Percentiles rank a stretch among this genome's conserved stretches.
Evolutionary conservation across 2,113 vertebrate genomes (phyloP).

Genomic region (Periophthalmus modestus): DNA sequence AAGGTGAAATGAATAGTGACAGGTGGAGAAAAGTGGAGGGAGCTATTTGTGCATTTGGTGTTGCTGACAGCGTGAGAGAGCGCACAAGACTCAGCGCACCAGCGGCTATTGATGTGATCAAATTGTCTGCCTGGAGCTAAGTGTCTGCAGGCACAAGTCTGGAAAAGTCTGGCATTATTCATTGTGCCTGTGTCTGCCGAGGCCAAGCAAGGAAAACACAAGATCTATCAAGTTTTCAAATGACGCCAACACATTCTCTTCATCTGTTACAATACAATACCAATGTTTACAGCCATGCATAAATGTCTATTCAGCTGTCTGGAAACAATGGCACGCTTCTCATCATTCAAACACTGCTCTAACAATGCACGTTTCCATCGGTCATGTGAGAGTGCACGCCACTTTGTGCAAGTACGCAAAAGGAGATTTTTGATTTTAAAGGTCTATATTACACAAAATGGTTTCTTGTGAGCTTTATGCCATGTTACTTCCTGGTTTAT

Average conservation of each 20-base stretch:
- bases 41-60: conserved; percentile 34
- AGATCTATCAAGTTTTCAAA: conserved; percentile 48
- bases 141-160: conserved; percentile 21
- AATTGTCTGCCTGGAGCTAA: conserved; percentile 46
- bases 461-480: no score
- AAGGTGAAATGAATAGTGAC: conserved; percentile 27
- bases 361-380: conserved; percentile 43
- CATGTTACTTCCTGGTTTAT: no score
- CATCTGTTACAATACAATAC: conserved; percentile 37
- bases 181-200: conserved; percentile 17
- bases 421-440: conserved; percentile 24
- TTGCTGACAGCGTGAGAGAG: conserved; percentile 33
- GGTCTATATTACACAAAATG: no score
- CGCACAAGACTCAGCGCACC: conserved; percentile 16
- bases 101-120: conserved; percentile 49
- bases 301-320: conserved; percentile 24
- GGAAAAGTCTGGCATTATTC: conserved; percentile 20
- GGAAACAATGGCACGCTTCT: conserved; percentile 5
- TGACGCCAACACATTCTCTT: conserved; percentile 27
- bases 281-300: conserved; percentile 27
- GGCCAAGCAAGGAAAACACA: conserved; percentile 18
- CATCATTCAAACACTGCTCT: conserved; percentile 37
- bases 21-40: conserved; percentile 10
- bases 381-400: conserved; percentile 19
- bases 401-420: conserved; percentile 7